Base-by-base conservation (phyloP, 2,113 vertebrate species). In the Hippoglossus stenolepis region DNA sequence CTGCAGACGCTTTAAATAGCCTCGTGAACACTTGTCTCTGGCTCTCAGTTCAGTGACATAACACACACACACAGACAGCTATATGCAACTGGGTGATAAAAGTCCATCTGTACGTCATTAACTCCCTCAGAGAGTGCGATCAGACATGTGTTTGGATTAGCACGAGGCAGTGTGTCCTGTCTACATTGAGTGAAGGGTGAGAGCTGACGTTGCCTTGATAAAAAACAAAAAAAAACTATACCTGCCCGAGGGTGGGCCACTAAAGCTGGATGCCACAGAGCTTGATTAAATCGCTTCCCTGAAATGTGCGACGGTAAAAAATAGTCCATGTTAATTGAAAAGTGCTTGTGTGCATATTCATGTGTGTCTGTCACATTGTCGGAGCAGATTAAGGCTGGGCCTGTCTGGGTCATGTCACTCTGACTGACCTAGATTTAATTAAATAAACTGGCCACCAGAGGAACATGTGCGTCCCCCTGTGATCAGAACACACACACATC, bases 301-400 rank as follows among this genome's bases (percentile, higher is more conserved):
- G 73, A 51, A 71, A 80, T 65, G 47, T 28, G 68, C 79, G 38
- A 70, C 47, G 28, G 31, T 77, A 11, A 59, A 78, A 85, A 79
- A 56, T 82, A 54, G 79, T 79, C 56, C 40, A 24, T 60, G 58
- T 58, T 87, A 77, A 80, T 70, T 80, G 62, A 77, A 71, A 86
- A 71, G 62, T 67, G 58, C 67, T 31, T 18, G 66, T 31, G 58
- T 53, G 40, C 15, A 20, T 31, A n/a, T 61, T 4, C n/a, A 13
- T 12, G 26, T 78, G 38, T 68, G 78, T 75, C 77, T 85, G 70
- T 61, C 81, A 72, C 70, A 17, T 80, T 91, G 91, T 88, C 88
- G 70, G 67, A 82, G 67, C 53, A 75, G 69, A 91, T 90, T 85
- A 84, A 65, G 53, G 68, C 59, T 61, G 49, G 66, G 24, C 28